Conservation (phyloP, 2,113 vertebrate species). For the Columbina picui region DNA sequence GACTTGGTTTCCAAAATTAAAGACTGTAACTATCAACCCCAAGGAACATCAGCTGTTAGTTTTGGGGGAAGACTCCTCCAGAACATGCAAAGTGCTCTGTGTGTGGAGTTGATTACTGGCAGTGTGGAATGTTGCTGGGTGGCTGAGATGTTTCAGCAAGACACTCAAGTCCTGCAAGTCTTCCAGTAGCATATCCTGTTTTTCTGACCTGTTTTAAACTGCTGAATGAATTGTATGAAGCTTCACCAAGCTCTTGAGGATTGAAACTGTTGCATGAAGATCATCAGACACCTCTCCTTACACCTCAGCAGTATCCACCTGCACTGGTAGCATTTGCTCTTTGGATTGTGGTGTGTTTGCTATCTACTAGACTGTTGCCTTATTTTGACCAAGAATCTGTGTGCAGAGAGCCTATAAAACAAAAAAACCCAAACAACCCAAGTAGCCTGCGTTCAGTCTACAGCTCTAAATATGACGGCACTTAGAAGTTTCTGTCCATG, state of each 20-base stretch:
- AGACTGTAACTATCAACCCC: neutral
- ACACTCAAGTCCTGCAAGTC: neutral
- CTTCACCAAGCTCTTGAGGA: neutral
- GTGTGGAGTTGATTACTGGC: neutral
- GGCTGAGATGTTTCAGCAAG: neutral
- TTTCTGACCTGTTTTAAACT: neutral
- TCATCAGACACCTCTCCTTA: neutral
- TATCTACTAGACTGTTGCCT: neutral
- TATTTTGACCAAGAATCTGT: neutral
- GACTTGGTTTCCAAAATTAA: neutral
- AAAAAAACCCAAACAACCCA: neutral
- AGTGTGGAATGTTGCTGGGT: neutral
- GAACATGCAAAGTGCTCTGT: neutral
- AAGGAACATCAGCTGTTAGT: neutral
- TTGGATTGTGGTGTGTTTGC: neutral
- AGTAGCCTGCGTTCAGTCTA: neutral
- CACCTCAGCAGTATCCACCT: neutral
- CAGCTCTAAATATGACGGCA: neutral
- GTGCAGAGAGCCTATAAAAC: neutral
- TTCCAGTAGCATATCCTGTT: neutral
- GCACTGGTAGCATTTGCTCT: neutral
- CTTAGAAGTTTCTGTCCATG: neutral
- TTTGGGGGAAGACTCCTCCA: neutral
- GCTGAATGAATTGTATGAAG: neutral
- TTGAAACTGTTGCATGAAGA: neutral